A percentile compares a stretch with the other conserved stretches of the same genome.
Conservation (phyloP, 2,888 invertebrate species). For the Eilema sororculum region DNA sequence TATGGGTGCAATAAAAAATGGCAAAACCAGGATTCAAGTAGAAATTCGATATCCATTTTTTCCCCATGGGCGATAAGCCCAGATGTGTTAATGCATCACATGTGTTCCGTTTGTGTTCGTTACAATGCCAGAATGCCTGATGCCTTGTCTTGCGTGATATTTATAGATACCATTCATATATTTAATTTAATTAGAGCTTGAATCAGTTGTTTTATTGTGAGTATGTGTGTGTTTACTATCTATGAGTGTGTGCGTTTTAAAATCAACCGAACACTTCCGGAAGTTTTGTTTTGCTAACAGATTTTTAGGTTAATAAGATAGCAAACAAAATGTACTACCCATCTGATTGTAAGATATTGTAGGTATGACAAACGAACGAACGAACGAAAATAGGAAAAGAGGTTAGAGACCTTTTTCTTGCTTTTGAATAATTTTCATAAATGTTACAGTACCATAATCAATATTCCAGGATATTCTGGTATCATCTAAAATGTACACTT, state of each 20-base stretch:
- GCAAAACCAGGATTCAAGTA: slow-evolving; percentile 58
- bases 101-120: slow-evolving; percentile 69
- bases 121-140: slow-evolving; percentile 60
- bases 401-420: too few species aligned
- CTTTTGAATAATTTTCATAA: neutral
- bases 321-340: neutral
- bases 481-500: neutral
- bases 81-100: slow-evolving; percentile 75
- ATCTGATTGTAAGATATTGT: neutral
- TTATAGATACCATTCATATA: slow-evolving; percentile 63
- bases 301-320: neutral
- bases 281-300: neutral
- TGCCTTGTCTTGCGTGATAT: slow-evolving; percentile 56
- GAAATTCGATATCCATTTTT: slow-evolving; percentile 73
- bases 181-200: slow-evolving; percentile 56
- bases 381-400: too few species aligned
- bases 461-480: neutral
- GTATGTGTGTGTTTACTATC: neutral
- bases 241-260: neutral
- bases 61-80: slow-evolving; percentile 51
- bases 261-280: neutral
- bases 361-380: too few species aligned
- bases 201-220: slow-evolving; percentile 37
- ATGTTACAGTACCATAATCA: neutral
- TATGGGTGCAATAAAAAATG: slow-evolving; percentile 62